Base-by-base conservation (phyloP, 2,797 vertebrate genomes). In the Galaxias olidus region DNA sequence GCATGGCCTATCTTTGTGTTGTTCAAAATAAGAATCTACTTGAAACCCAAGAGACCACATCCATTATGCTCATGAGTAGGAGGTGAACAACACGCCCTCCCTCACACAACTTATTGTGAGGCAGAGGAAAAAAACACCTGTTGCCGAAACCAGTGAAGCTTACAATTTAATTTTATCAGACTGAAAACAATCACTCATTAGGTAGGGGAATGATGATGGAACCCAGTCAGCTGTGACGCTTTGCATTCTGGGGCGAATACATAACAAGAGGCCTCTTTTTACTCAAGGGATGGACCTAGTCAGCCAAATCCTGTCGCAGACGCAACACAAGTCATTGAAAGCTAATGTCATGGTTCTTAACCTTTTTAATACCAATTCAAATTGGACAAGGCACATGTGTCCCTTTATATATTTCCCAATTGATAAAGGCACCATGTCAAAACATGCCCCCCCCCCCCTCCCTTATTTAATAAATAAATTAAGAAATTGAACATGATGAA, bases 111-210 rank as follows among this genome's bases (percentile, higher is more conserved):
- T 85, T 83, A 79, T 86, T 86, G 75, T 63, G 84, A 84, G 81
- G 69, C 76, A 48, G 61, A 52, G 61, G 11, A 49, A 50, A 44
- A 69, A 92, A 93, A 92, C 91, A 96, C 94, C 94, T 95, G 93
- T 96, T 96, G 93, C 92, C 86, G 91, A 89, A 95, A 89, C 92
- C 93, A 94, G 83, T 88, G 91, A 93, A 93, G 94, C 94, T 92
- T 95, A 91, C 90, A 89, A 92, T 95, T 98, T 96, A 96, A 96
- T 96, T 98, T 96, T 88, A 94, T 97, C 94, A 95, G 90, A 90
- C 92, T 90, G 91, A 92, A 94, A 96, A 96, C 94, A 94, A 90
- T 95, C 90, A 90, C 92, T 96, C 92, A 94, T 97, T 96, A 96
- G 89, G 91, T 91, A 86, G 88, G 91, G 86, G 88, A 93, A 92